These are phyloP conservation scores for Myiozetetes cayanensis DNA, from an alignment of 2,113 vertebrate genomes.

Conservation along the genomic window DNA sequence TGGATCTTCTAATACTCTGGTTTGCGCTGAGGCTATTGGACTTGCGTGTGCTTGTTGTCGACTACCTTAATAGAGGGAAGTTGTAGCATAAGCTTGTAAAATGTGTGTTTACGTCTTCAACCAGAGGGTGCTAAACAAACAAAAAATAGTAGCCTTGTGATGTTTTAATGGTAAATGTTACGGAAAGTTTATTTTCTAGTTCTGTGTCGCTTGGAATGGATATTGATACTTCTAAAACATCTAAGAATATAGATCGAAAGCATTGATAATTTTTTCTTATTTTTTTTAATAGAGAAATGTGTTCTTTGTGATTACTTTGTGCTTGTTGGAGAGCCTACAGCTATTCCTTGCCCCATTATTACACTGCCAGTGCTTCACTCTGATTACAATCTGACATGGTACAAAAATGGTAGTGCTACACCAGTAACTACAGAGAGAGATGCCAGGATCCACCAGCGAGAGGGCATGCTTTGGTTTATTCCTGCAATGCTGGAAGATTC, in stretches of 20 bases:
- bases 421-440: conserved; percentile 44
- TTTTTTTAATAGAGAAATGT: conserved; percentile 4
- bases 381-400: conserved; percentile 79
- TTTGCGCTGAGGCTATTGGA: background rate
- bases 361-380: background rate
- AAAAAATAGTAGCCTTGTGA: background rate
- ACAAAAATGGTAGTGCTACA: conserved; percentile 57
- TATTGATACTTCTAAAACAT: background rate
- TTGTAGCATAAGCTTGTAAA: background rate
- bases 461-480: conserved; percentile 81
- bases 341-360: conserved; percentile 35
- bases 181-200: background rate
- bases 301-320: conserved; percentile 19
- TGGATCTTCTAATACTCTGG: background rate
- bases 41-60: background rate
- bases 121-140: background rate
- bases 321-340: conserved; percentile 50
- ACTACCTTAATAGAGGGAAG: background rate
- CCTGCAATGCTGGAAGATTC: conserved; percentile 72
- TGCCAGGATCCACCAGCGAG: conserved; percentile 66
- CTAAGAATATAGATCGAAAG: background rate
- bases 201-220: background rate
- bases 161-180: background rate
- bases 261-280: background rate
- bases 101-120: background rate